Percentiles rank a stretch among this genome's conserved stretches.
phyloP scores from a whole-genome alignment of 1,140 invertebrate species.

The Achroia grisella region DNA sequence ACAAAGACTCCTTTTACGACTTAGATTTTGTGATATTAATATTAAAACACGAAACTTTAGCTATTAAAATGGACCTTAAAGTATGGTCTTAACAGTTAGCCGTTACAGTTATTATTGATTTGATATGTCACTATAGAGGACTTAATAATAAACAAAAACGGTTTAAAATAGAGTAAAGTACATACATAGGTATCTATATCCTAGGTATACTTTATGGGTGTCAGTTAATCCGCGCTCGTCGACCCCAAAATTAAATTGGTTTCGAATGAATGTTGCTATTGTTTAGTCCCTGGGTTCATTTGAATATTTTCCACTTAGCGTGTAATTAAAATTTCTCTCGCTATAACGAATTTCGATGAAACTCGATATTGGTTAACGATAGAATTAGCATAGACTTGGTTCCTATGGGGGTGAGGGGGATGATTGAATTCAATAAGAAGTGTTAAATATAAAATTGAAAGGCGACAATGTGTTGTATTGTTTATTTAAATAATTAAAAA shows the following conservation, averaged over 20 bases:
- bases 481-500: too few species aligned
- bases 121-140: too few species aligned
- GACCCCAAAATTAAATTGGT: constrained; percentile 27
- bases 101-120: too few species aligned
- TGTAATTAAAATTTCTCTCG: constrained; percentile 39
- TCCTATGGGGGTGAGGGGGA: not conserved
- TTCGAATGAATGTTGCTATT: constrained; percentile 32
- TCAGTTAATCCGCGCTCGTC: constrained; percentile 2
- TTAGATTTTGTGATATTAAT: too few species aligned
- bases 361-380: constrained; percentile 17
- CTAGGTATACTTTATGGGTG: constrained; percentile 10
- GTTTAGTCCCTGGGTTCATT: constrained; percentile 36
- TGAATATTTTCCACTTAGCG: constrained; percentile 47
- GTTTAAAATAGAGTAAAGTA: not conserved
- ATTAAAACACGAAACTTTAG: too few species aligned
- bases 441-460: too few species aligned
- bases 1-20: too few species aligned
- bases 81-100: too few species aligned
- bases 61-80: too few species aligned
- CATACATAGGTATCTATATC: not conserved
- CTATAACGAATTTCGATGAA: constrained; percentile 24
- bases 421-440: too few species aligned
- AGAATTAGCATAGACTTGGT: constrained; percentile 1
- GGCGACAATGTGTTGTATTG: too few species aligned
- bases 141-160: constrained; percentile 1